Base-by-base conservation (phyloP, 1,140 invertebrate genomes). In the Brachionus asplanchnoidis region DNA sequence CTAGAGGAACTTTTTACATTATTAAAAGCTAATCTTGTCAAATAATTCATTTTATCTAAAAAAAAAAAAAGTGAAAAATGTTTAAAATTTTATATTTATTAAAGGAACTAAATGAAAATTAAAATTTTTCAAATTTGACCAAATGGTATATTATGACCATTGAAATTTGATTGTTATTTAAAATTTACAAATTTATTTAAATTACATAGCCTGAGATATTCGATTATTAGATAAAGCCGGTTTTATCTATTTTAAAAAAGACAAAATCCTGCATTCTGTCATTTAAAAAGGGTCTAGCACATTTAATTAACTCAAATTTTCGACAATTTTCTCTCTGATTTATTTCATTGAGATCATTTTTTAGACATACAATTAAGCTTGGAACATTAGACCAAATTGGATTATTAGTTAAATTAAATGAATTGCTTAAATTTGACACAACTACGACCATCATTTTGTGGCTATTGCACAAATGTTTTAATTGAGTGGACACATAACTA, bases 281-380 rank as follows among this genome's bases (percentile, higher is more conserved):
- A 77, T 50, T 77, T 50, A 46, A 23, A 77, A 53, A 77, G 6
- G 73, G 73, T 50, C 73, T 17, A 53, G 46, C 32, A 23, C 40
- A 26, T 77, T 77, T 77, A 14, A 77, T 20, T 14, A 77, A 23
- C 32, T 77, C 42, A 50, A 77, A 77, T 77, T 77, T 77, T 50
- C 44, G 42, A 12, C 23, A 9, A 50, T 20, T 23, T 50, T 36
- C 7, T 46, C 20, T 50, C 50, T 23, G 6, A 26, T 73, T 73
- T 17, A 8, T 42, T 17, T 73, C 17, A 17, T 73, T 40, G n/a
- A 32, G 14, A 6, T 17, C 36, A 44, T 23, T 42, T 42, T 75
- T 75, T 5, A 77, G 11, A 23, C 44, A 50, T 1, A 77, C 44
- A 5, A 46, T 32, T 28, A 77, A 50, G 20, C 26, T 77, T 50